These are phyloP conservation scores for Mystacornis crossleyi DNA, from an alignment of 2,113 vertebrate genomes.

Conservation along the genomic window DNA sequence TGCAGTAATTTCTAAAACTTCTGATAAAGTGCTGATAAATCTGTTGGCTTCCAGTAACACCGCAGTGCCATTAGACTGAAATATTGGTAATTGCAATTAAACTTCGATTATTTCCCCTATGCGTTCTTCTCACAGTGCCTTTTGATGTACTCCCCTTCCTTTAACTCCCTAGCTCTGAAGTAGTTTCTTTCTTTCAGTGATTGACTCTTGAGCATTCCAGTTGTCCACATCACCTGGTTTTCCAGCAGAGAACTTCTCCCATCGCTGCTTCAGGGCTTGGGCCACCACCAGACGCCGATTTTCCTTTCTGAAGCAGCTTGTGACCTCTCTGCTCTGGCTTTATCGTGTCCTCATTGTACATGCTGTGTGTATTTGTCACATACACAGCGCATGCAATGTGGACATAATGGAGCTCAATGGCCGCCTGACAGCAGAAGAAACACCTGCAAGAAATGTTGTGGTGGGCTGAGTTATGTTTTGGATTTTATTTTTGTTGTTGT, in stretches of 20 bases:
- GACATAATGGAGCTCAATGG: constrained; percentile 69
- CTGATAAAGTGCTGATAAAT: neutral
- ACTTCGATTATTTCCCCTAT: neutral
- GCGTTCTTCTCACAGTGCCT: neutral
- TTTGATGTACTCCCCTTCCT: neutral
- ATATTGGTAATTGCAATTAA: neutral
- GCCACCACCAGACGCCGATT: neutral
- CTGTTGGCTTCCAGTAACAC: neutral
- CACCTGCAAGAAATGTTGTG: neutral
- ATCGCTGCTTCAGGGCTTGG: neutral
- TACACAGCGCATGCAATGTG: constrained; percentile 80
- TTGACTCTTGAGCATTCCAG: neutral
- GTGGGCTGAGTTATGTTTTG: no score
- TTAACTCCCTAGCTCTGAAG: neutral
- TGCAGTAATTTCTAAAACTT: neutral
- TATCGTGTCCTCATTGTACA: constrained; percentile 78
- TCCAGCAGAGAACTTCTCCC: neutral
- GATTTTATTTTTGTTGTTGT: accelerated
- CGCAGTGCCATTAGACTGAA: neutral
- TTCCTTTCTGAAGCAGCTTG: neutral
- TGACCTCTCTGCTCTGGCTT: neutral
- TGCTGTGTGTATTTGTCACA: constrained; percentile 74
- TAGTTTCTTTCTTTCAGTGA: neutral
- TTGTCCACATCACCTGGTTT: neutral
- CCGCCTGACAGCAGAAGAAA: neutral